Evolutionary conservation across 2,113 vertebrate genomes (phyloP).

Genomic region (Zosterops lateralis): DNA sequence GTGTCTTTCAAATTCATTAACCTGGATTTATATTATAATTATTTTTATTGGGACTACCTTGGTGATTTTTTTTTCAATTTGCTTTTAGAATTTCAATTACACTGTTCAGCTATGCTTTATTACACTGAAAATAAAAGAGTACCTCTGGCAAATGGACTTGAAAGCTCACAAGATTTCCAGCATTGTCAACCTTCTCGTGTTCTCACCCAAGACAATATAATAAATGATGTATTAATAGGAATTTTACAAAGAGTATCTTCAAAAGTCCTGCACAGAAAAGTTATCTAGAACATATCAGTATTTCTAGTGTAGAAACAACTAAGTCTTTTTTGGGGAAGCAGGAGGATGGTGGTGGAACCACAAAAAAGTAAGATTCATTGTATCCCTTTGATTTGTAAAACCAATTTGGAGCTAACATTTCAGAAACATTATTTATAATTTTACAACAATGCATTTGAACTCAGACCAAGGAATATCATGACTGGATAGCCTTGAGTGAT

Average conservation of each 20-base stretch:
- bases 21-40: background rate
- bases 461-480: background rate
- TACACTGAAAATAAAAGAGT: background rate
- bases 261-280: background rate
- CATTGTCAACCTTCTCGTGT: background rate
- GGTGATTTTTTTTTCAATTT: background rate
- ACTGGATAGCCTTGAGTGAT: background rate
- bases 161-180: background rate
- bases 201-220: background rate
- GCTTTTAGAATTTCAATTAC: background rate
- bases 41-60: background rate
- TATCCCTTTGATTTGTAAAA: background rate
- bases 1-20: background rate
- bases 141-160: background rate
- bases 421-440: background rate
- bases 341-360: fast-evolving
- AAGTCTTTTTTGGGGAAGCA: background rate
- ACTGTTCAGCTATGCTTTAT: background rate
- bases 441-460: background rate
- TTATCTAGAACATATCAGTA: background rate
- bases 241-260: background rate
- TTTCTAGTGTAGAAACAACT: background rate
- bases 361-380: background rate
- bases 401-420: background rate
- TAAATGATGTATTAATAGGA: background rate